Base-by-base conservation (phyloP, 2,113 vertebrate species). In the Melanerpes aurifrons region DNA sequence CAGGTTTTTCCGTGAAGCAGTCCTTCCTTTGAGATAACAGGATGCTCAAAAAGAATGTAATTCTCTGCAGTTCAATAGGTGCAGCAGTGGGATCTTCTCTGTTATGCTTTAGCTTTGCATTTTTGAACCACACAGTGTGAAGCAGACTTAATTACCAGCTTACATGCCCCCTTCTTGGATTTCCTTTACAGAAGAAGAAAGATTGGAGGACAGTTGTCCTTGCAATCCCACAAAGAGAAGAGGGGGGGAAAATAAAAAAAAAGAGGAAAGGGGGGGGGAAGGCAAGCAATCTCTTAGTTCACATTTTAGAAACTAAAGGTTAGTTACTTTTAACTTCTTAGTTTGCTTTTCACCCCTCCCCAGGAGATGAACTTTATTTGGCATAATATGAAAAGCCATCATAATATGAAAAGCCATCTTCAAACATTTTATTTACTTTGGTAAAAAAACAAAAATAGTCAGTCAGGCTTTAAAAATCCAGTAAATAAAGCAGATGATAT, bases 41-140 rank as follows among this genome's bases (percentile, higher is more conserved):
- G n/a, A 73, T 24, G 17, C 74, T 92, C 59, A 62, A 48, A 86
- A 84, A 70, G 32, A 75, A 89, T 59, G 79, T 82, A 57, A 87
- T 93, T 93, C 84, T 91, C 81, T 76, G 53, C 87, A 71, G 59
- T 74, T 94, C 93, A 91, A 31, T 62, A 92, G 78, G 84, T 91
- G 56, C 56, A 79, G 84, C 84, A 91, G 31, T 89, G 89, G 70
- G 74, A 82, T 82, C 69, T 45, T 83, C 73, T 81, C 67, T 82
- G n/a, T 31, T 89, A 82, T 87, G 67, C 84, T 95, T 78, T 89
- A 92, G 71, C 78, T 87, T 66, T 89, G 78, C 89, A 82, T 94
- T 95, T 45, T 96, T 87, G 84, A 94, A 82, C 81, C 32, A 82
- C 81, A 72, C 67, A 85, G 91, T 92, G 82, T 87, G 82, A 93